These are phyloP conservation scores for Gobio gobio DNA, from an alignment of 2,113 vertebrate genomes.

Conservation along the genomic window DNA sequence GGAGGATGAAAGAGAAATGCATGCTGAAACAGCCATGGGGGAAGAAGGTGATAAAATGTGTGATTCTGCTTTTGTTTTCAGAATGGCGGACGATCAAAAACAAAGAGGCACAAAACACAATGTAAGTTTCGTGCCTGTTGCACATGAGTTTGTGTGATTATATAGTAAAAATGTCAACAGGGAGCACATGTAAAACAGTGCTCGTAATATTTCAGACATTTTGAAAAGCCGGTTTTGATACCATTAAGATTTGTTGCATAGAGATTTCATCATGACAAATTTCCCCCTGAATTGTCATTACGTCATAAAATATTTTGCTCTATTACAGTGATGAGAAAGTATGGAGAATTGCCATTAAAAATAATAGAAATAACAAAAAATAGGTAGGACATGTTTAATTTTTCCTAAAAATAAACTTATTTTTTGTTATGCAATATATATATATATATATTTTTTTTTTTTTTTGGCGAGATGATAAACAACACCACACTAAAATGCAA, in stretches of 20 bases:
- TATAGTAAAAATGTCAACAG: conserved; percentile 31
- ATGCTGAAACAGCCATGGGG: conserved; percentile 83
- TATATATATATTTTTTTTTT: no score
- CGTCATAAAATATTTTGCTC: neutral
- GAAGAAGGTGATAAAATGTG: conserved; percentile 82
- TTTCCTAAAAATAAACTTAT: no score
- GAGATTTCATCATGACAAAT: neutral
- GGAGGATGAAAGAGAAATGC: conserved; percentile 90
- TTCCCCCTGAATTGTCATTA: neutral
- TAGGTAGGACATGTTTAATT: neutral
- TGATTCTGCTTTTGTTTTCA: conserved; percentile 74
- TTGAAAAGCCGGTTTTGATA: neutral
- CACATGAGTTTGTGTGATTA: conserved; percentile 6
- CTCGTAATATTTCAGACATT: conserved; percentile 2
- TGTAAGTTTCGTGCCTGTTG: conserved; percentile 24
- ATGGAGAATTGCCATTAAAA: neutral
- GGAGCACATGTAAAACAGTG: conserved; percentile 28
- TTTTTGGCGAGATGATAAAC: no score
- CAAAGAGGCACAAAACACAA: conserved; percentile 38
- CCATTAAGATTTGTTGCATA: neutral
- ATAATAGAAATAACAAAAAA: neutral
- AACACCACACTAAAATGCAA: no score
- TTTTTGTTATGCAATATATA: no score
- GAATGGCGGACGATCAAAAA: conserved; percentile 60
- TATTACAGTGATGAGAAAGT: no score